These are phyloP conservation scores for Mylabris sibirica DNA, from an alignment of 2,888 invertebrate genomes.

Conservation along the genomic window DNA sequence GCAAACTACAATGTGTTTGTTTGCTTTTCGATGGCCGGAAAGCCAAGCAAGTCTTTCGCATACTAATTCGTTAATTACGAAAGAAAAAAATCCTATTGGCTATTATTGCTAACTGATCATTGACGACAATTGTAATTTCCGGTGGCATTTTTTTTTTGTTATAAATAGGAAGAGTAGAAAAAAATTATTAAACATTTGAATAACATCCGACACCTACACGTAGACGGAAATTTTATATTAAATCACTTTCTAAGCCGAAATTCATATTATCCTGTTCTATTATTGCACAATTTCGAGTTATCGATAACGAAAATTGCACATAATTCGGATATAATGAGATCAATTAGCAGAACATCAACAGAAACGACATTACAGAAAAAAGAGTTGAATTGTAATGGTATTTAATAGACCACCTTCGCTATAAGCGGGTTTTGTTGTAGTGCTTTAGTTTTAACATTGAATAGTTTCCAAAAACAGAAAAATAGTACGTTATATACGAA, in stretches of 20 bases:
- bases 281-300: no score
- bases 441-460: no score
- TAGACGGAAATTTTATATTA: background rate
- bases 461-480: no score
- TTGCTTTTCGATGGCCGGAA: background rate
- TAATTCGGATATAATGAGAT: background rate
- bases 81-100: background rate
- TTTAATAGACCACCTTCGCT: background rate
- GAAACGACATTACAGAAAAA: no score
- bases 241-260: background rate
- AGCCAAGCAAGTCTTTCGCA: background rate
- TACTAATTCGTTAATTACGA: background rate
- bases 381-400: no score
- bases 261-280: no score
- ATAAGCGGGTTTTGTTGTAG: no score
- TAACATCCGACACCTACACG: conserved; percentile 10
- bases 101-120: background rate
- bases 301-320: background rate
- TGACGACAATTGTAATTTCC: conserved; percentile 9
- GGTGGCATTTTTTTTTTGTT: background rate
- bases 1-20: background rate
- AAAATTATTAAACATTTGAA: background rate
- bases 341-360: no score
- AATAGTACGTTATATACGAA: no score
- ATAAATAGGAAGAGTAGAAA: background rate